phyloP scores from a whole-genome alignment of 2,797 vertebrate species.

The Periophthalmus magnuspinnatus region DNA sequence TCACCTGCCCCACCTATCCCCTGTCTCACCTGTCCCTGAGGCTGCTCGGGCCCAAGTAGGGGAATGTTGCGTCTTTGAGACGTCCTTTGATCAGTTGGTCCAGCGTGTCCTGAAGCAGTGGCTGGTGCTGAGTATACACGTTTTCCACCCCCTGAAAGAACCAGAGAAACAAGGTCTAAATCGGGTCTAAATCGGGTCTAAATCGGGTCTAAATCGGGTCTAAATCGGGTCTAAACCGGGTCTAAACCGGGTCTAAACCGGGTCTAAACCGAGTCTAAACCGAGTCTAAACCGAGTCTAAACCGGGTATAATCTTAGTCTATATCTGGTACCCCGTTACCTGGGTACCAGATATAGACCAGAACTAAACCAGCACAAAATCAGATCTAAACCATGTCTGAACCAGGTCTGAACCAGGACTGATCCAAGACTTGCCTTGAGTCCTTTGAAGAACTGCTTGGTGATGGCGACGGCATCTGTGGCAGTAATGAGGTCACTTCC shows the following conservation, averaged over 20 bases:
- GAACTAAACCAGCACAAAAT: no score
- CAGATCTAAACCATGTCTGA: not conserved
- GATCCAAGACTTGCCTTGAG: conserved; percentile 81
- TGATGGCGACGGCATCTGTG: conserved; percentile 93
- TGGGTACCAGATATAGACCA: no score
- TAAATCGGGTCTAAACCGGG: no score
- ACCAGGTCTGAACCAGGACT: not conserved
- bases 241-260: no score
- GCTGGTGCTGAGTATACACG: conserved; percentile 93
- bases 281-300: no score
- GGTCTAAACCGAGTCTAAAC: not conserved
- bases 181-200: not conserved
- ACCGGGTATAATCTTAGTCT: not conserved
- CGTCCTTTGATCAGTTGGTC: conserved; percentile 96
- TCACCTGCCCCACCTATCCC: conserved; percentile 75
- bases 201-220: no score
- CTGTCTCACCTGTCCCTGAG: conserved; percentile 81
- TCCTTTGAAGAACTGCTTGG: conserved; percentile 98
- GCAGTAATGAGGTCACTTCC: conserved; percentile 92
- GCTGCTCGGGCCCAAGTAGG: conserved; percentile 90
- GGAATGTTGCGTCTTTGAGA: conserved; percentile 92
- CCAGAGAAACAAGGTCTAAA: not conserved
- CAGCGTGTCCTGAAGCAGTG: conserved; percentile 89
- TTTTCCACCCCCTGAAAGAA: conserved; percentile 88
- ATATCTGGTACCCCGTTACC: no score